These are phyloP conservation scores for Clunio marinus DNA, from an alignment of 2,888 invertebrate genomes.

Conservation along the genomic window DNA sequence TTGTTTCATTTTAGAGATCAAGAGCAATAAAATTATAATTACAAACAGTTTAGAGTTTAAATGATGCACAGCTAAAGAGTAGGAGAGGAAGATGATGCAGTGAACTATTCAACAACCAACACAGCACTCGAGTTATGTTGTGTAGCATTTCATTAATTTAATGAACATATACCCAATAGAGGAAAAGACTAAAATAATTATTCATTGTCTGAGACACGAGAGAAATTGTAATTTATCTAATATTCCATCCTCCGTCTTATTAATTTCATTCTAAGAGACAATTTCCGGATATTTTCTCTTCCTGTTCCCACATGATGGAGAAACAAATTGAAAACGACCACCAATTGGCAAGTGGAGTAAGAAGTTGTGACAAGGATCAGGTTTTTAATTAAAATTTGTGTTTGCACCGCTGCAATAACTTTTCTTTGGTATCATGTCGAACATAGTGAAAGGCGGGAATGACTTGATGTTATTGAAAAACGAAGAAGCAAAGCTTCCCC, in stretches of 20 bases:
- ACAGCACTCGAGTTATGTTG: not conserved
- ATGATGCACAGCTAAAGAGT: not conserved
- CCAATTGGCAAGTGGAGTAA: too few species aligned
- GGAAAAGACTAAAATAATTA: too few species aligned
- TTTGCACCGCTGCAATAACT: not conserved
- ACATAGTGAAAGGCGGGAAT: too few species aligned
- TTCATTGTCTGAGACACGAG: too few species aligned
- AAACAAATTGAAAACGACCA: too few species aligned
- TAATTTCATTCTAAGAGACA: not conserved
- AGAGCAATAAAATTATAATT: not conserved
- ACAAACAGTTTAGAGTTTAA: slow-evolving; percentile 1
- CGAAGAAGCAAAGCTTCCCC: not conserved
- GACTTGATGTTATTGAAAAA: not conserved
- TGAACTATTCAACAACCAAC: not conserved
- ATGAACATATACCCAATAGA: too few species aligned
- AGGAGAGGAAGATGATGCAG: not conserved
- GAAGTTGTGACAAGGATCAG: too few species aligned
- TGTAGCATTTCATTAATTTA: not conserved
- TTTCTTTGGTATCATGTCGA: too few species aligned
- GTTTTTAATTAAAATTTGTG: not conserved
- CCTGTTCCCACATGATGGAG: not conserved
- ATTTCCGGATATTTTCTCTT: not conserved
- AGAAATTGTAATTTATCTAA: too few species aligned
- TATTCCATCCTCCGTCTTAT: too few species aligned
- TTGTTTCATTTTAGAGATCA: not conserved